Base-by-base conservation (phyloP, 1,140 invertebrate species). In the Hypsibius dujardini region DNA sequence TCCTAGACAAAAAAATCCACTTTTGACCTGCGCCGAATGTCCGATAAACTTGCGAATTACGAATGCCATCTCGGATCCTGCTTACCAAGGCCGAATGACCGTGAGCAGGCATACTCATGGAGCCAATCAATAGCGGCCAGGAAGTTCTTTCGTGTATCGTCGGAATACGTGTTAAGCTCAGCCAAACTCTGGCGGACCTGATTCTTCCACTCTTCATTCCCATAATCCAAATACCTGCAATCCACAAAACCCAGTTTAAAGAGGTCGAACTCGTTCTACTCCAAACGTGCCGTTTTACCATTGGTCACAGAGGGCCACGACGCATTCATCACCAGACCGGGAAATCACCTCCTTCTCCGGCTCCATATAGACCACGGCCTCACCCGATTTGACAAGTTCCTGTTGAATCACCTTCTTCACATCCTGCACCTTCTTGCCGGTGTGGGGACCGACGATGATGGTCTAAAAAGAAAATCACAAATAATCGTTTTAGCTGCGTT, bases 301-400 rank as follows among this genome's bases (percentile, higher is more conserved):
- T 79, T 99, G 96, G 82, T 99, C 90, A 79, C 95, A 98, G 0
- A 98, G 82, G 2, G 96, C 95, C 0, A 99, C 95, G 1, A 99
- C 93, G 81, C 96, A 99, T 79, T 97, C 92, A 80, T 98, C 95
- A 1, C 87, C 91, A 2, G 95, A 98, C 73, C 96, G 85, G 0
- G 95, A 98, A 0, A 98, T 89, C 67, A 99, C 87, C 46, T 84
- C 86, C 79, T 96, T 98, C 78, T 99, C 96, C 0, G 96, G 96
- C 80, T 99, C 96, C 80, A 93, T 92, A 81, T 99, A 99, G 72
- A 93, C 83, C 1, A 89, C 84, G 42, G 90, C 95, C 75, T 88
- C 82, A 14, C 86, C 79, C 70, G 76, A 83, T 50, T 88, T 84
- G 2, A 95, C 79, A 56, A 98, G 77, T 71, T 86, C 81, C 69